A percentile compares a stretch with the other conserved stretches of the same genome.
These are phyloP conservation scores for Triops longicaudatus DNA, from an alignment of 1,140 invertebrate genomes.

Conservation along the genomic window DNA sequence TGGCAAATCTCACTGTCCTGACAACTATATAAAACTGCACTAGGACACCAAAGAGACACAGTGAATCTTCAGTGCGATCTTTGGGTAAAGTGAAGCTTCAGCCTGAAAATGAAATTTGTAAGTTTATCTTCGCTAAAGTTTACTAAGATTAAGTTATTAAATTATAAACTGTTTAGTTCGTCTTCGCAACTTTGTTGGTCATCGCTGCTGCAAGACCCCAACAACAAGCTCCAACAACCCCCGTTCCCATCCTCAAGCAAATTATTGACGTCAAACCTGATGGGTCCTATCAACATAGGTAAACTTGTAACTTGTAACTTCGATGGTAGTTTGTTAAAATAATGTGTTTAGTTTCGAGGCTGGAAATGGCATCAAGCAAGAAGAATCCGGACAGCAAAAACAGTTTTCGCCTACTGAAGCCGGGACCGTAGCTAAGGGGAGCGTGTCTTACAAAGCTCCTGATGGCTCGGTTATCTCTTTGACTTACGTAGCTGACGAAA, in stretches of 20 bases:
- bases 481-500: constrained; percentile 33
- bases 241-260: constrained; percentile 55
- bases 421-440: constrained; percentile 23
- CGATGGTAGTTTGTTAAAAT: not conserved
- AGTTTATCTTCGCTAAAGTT: not conserved
- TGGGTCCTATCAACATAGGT: constrained; percentile 55
- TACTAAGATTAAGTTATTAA: not conserved
- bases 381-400: constrained; percentile 4
- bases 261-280: constrained; percentile 55
- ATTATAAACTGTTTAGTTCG: not conserved
- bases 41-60: not conserved
- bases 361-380: constrained; percentile 16
- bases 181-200: constrained; percentile 11
- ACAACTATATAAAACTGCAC: not conserved
- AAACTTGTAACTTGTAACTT: constrained; percentile 28
- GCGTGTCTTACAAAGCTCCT: constrained; percentile 27
- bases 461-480: constrained; percentile 30
- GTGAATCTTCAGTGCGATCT: not conserved
- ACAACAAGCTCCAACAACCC: constrained; percentile 35
- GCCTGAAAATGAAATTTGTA: not conserved
- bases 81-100: not conserved
- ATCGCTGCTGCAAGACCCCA: constrained; percentile 18
- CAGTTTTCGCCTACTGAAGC: not conserved
- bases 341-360: not conserved
- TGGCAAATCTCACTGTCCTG: not conserved